These are phyloP conservation scores for Cynopterus sphinx DNA, from an alignment of 2,797 vertebrate genomes.

Conservation along the genomic window DNA sequence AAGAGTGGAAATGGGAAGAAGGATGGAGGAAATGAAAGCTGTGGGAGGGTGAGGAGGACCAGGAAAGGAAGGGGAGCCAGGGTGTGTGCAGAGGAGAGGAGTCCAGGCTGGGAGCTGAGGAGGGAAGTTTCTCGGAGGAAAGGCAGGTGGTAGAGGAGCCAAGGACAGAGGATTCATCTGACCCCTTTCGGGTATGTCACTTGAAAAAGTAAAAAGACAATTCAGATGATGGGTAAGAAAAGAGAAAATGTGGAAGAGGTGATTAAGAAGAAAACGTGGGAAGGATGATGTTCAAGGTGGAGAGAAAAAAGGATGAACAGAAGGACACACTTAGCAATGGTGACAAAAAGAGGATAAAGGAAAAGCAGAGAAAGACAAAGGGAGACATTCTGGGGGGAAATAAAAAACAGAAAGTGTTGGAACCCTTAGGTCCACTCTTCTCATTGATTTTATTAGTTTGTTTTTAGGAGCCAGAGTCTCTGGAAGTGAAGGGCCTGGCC, in stretches of 20 bases:
- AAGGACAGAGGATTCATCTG: not conserved
- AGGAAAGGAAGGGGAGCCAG: not conserved
- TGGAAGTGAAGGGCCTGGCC: not conserved
- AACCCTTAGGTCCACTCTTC: not conserved
- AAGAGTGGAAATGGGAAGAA: not conserved
- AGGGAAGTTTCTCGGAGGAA: not conserved
- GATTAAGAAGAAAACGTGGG: too few species aligned
- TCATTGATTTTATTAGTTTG: not conserved
- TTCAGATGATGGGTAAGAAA: not conserved
- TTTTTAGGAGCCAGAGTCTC: not conserved
- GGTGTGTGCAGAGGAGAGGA: not conserved
- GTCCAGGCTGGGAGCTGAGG: not conserved
- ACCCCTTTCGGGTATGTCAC: rapidly evolving
- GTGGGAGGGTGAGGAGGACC: not conserved
- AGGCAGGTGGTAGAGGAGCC: not conserved
- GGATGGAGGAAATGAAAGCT: not conserved
- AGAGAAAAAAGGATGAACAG: not conserved
- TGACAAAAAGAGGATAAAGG: not conserved
- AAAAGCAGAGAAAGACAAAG: not conserved
- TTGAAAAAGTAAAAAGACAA: not conserved
- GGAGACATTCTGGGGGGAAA: not conserved
- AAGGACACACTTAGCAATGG: not conserved
- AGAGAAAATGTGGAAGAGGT: not conserved
- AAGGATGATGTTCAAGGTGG: not conserved
- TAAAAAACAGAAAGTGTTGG: not conserved